Evolutionary conservation across 2,888 invertebrate species (phyloP), one percentile per base, ranked within the genome.

Genomic region (Alentia gelatinosa): DNA sequence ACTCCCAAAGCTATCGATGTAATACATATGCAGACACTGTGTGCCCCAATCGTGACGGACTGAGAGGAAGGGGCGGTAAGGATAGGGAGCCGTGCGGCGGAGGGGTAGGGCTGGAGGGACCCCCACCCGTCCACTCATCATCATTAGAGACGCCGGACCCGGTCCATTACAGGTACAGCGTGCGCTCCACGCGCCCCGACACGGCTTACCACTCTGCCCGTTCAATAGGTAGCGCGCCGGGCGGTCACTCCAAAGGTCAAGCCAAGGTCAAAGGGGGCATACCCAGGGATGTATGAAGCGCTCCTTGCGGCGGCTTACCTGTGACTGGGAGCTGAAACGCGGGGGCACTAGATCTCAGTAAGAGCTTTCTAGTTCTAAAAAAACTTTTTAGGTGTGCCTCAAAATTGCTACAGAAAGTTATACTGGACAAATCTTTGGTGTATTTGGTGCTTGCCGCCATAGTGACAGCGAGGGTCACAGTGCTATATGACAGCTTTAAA

Each of bases 151-250:
- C n/a, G 47, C 26, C 26, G 26, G 86, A 30, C 33, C 15, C 33
- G 42, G 19, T 86, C 86, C 86, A 86, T 86, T 86, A 47, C 86
- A 47, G 86, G 86, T 86, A 86, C 15, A 26, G 50, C 33, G 86
- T 30, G 86, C n/a, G 7, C 3, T 12, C 33, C n/a, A 15, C n/a
- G 33, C 15, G 4, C 47, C 33, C 9, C 26, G 86, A 86, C 86
- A 86, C 35, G 86, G 50, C 86, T 86, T 86, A 35, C 86, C 86
- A 86, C 86, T 86, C 86, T 86, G 50, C 86, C 19, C 47, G 47
- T 30, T 86, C 86, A 86, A 86, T 86, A 86, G 86, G 5, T 37
- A 23, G 79, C 79, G 79, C 79, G 79, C 39, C 79, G 79, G 39
- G 79, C 79, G 79, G 79, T 39, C 79, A 39, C 39, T 79, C 79